Evolutionary conservation across 2,113 vertebrate genomes (phyloP).

Genomic region (Todiramphus chloris): DNA sequence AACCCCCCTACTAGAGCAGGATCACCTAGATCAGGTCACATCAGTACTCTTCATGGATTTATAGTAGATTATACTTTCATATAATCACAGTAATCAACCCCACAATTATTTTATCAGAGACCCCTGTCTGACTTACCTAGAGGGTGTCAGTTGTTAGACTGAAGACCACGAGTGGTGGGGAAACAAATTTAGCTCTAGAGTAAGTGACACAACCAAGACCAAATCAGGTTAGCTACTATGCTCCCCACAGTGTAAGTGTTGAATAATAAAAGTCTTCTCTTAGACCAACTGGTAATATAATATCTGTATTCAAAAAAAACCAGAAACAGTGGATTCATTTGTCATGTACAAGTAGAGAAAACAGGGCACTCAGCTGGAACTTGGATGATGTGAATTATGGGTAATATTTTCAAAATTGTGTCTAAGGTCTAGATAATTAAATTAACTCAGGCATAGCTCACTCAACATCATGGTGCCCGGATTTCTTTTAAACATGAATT

Average conservation of each 20-base stretch:
- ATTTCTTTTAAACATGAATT: neutral
- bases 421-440: constrained; percentile 3
- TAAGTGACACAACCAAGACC: neutral
- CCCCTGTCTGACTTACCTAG: neutral
- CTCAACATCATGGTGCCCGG: neutral
- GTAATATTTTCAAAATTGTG: constrained; percentile 20
- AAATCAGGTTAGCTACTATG: neutral
- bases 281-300: neutral
- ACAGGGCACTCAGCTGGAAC: neutral
- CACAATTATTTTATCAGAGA: neutral
- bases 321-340: neutral
- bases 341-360: neutral
- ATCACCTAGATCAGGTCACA: too few species aligned
- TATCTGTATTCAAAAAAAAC: neutral
- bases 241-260: neutral
- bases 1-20: too few species aligned
- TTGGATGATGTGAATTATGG: neutral
- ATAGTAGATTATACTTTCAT: neutral
- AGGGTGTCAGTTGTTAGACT: neutral
- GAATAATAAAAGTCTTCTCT: neutral
- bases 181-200: neutral
- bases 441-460: constrained; percentile 15
- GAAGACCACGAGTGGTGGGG: neutral
- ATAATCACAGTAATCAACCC: neutral
- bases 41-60: neutral